Evolutionary conservation across 2,113 vertebrate genomes (phyloP), one percentile per base, ranked within the genome.

Genomic region (Syngnathus scovelli): DNA sequence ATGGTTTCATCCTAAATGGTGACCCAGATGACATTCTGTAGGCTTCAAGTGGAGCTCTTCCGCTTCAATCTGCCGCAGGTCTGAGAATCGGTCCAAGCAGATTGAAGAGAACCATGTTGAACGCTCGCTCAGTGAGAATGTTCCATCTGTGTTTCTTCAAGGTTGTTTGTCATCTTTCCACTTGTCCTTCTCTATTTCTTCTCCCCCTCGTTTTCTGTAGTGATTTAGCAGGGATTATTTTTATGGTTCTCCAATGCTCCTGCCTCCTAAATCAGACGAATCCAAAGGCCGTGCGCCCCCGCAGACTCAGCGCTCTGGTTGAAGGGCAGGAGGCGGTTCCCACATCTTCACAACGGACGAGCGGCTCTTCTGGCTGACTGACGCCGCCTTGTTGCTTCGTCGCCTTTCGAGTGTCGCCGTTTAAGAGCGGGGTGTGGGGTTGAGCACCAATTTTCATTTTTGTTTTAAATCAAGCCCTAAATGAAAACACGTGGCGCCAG

Each of bases 291-390:
- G 19, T 19, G 7, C 23, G 55, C 66, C 60, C 23, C 39, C 43
- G 10, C 12, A 11, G 11, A 62, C 74, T 43, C 21, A 59, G 58
- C 55, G 49, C 60, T 68, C 38, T 18, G 52, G 71, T 71, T 75
- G 66, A 67, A 83, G 81, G 63, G 67, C 33, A 78, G 77, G 78
- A 84, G 73, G 71, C 82, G 86, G 75, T 83, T 87, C 87, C 79
- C 68, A 74, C 81, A 83, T 85, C 78, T 58, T 58, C 36, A 58
- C 36, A 58, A 58, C 5, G 55, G 27, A 36, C 55, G 27, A 16
- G 55, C 21, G 55, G 11, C 27, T 33, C 27, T 33, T 33, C 27
- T 3, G 27, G 27, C 2, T 33, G 27, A 33, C 27, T 33, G 27
- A 33, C 27, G 27, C 3, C 27, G 2, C 27, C 27, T 33, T 33